A percentile compares a stretch with the other conserved stretches of the same genome.
phyloP scores from a whole-genome alignment of 2,113 vertebrate genomes.

The Lepidothrix coronata region DNA sequence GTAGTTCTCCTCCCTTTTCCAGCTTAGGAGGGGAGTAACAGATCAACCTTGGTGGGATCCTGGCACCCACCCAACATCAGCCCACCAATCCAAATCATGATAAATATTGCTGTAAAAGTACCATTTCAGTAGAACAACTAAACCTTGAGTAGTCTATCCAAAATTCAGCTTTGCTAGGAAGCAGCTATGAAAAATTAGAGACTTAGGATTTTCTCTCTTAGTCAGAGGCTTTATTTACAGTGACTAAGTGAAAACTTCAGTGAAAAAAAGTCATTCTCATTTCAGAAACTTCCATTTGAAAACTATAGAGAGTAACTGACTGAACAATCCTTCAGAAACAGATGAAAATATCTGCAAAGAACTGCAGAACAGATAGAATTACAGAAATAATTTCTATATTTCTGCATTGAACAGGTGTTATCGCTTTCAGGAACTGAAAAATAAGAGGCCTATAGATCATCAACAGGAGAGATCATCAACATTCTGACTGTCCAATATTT shows the following conservation, averaged over 20 bases:
- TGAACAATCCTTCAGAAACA: not conserved
- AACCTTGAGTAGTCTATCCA: not conserved
- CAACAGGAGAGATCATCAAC: not conserved
- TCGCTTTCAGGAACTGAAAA: not conserved
- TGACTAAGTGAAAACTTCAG: not conserved
- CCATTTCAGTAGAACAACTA: not conserved
- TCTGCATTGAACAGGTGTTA: not conserved
- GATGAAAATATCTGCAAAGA: not conserved
- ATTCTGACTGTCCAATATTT: not conserved
- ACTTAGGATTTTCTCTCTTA: not conserved
- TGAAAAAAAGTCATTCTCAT: not conserved
- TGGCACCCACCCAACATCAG: not conserved
- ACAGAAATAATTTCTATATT: not conserved
- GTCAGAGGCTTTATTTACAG: not conserved
- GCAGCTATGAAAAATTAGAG: not conserved
- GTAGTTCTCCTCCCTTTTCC: not conserved
- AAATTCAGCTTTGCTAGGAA: not conserved
- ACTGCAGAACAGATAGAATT: not conserved
- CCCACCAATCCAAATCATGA: fast-evolving
- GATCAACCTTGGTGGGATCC: not conserved
- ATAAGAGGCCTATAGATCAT: not conserved
- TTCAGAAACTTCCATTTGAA: not conserved
- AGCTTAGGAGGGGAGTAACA: not conserved
- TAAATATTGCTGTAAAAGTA: not conserved
- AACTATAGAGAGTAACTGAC: not conserved